Evolutionary conservation across 2,113 vertebrate genomes (phyloP), one percentile per base, ranked within the genome.

Genomic region (Octodon degus): DNA sequence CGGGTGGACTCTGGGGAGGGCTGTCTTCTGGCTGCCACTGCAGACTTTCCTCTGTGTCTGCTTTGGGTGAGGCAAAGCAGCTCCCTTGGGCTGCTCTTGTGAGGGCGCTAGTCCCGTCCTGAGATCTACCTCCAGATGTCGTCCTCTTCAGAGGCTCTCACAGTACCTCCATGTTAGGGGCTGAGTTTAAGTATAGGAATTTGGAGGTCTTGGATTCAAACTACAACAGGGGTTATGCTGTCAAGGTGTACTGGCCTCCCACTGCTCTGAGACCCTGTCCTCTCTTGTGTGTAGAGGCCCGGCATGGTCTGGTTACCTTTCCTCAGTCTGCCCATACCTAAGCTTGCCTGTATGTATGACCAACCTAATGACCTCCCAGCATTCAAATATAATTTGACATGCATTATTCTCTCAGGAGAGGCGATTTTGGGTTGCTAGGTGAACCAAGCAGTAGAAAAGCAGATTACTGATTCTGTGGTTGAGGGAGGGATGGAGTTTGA

Each of bases 261-360:
- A 19, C 24, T 27, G 30, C 55, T 63, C 74, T 0, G 0, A 30
- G 19, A 55, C 70, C 55, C 63, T 60, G 25, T 63, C 53, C 16
- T 50, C 19, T 67, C 34, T 7, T 8, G 24, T 1, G 53, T 6
- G 13, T 17, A 37, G 82, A 14, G 68, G 24, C 40, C 30, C 24
- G 30, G 68, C 9, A 1, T 25, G 12, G 16, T 83, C 60, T 60
- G 20, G 3, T 11, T n/a, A 16, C n/a, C 80, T 50, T 32, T 65
- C 30, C 63, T 82, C 27, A 14, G 20, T 4, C 37, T 55, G 65
- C 2, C 2, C 43, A 25, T 77, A 20, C 11, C 27, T 72, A 16
- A 62, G 17, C 24, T 70, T 34, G 22, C 55, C n/a, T 34, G 12
- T 11, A 0, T 3, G 1, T 8, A 13, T 5, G 4, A 4, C 37